Conservation (phyloP, 2,888 invertebrate species). For the Leucophenga montana region DNA sequence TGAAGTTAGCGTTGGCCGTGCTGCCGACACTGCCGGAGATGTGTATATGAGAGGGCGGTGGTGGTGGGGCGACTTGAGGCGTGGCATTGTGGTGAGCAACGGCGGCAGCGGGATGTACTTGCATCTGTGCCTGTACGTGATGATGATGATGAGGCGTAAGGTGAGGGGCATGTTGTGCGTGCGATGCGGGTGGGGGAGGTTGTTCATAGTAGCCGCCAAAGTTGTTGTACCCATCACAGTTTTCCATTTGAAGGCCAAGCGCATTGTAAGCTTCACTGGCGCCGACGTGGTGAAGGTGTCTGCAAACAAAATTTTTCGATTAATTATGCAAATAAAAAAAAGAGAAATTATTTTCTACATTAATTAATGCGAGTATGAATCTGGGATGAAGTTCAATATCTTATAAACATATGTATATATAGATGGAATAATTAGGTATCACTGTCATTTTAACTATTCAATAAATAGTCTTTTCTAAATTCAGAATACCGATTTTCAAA, state of each 20-base stretch:
- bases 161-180: constrained; percentile 75
- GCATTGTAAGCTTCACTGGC: constrained; percentile 61
- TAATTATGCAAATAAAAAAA: no score
- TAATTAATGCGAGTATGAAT: no score
- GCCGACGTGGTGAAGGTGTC: constrained; percentile 61
- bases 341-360: no score
- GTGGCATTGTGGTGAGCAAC: constrained; percentile 27
- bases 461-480: no score
- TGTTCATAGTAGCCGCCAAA: constrained; percentile 66
- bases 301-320: constrained; percentile 15
- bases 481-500: no score
- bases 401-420: no score
- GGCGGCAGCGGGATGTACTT: constrained; percentile 65
- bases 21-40: constrained; percentile 22
- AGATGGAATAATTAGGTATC: no score
- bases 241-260: constrained; percentile 68
- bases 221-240: constrained; percentile 66
- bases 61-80: constrained; percentile 58
- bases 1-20: constrained; percentile 48
- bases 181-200: constrained; percentile 65
- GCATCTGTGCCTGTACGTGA: constrained; percentile 74
- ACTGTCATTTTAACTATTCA: no score
- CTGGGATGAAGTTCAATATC: no score
- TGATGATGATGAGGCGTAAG: constrained; percentile 73
- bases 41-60: constrained; percentile 67